These are phyloP conservation scores for Thysanoteuthis rhombus DNA, from an alignment of 2,888 invertebrate species.

Conservation along the genomic window DNA sequence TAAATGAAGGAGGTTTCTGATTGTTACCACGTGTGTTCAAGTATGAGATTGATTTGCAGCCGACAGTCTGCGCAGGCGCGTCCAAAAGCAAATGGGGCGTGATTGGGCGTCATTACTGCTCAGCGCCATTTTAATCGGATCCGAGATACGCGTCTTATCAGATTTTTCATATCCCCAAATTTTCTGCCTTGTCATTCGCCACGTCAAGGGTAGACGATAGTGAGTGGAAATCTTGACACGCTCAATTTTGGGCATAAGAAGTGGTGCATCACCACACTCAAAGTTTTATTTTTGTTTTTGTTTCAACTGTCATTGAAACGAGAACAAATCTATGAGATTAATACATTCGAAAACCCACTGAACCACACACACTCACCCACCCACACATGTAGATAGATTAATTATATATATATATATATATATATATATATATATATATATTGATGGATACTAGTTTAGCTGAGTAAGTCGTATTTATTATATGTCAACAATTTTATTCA, in stretches of 20 bases:
- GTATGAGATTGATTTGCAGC: neutral
- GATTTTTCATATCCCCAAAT: neutral
- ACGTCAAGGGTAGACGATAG: neutral
- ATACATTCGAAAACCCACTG: neutral
- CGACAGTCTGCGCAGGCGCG: neutral
- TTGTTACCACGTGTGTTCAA: neutral
- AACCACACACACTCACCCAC: neutral
- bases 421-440: neutral
- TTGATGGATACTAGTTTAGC: too few relatives aligned
- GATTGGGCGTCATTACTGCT: neutral
- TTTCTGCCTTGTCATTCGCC: conserved; percentile 12
- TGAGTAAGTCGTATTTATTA: too few relatives aligned
- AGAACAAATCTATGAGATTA: neutral
- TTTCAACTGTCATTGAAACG: too few relatives aligned
- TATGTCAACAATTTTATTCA: too few relatives aligned
- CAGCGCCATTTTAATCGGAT: neutral
- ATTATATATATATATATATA: neutral
- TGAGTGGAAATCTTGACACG: neutral
- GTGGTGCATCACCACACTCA: neutral
- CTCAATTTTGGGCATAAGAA: neutral
- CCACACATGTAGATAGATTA: neutral
- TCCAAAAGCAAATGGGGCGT: neutral
- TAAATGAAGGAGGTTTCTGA: neutral
- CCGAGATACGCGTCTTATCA: neutral
- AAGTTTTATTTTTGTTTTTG: too few relatives aligned